Percentiles rank a stretch among this genome's conserved stretches.
Conservation (phyloP, 2,113 vertebrate genomes). For the Saguinus imperator region DNA sequence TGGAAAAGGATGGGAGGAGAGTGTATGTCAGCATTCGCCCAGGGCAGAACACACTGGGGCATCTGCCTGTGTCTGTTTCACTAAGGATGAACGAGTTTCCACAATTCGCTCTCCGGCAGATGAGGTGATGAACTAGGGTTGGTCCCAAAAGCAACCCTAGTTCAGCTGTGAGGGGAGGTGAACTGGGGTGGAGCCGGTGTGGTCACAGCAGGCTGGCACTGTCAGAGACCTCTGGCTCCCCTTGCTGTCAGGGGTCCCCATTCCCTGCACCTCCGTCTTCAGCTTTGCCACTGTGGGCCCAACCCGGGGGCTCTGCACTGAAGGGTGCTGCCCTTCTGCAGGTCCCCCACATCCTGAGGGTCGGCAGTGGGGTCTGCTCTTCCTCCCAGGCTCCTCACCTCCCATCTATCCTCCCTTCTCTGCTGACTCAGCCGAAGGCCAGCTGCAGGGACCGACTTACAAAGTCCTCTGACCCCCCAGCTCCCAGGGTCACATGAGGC, state of each 20-base stretch:
- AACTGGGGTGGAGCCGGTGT: background rate
- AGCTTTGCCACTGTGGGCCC: background rate
- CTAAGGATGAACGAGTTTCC: background rate
- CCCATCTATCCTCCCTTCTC: background rate
- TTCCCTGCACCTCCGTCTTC: background rate
- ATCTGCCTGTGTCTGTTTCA: too few relatives aligned
- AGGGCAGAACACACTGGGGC: background rate
- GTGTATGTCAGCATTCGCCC: background rate
- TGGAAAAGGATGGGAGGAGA: background rate
- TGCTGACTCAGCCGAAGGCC: background rate
- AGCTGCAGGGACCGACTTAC: background rate
- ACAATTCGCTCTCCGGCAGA: background rate
- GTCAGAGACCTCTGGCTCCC: background rate
- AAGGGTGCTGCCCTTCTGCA: background rate
- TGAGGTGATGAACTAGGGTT: too few relatives aligned
- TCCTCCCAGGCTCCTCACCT: background rate
- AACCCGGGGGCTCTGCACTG: rapidly evolving
- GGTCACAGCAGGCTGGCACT: background rate
- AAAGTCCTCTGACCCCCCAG: too few relatives aligned
- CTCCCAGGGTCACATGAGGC: background rate
- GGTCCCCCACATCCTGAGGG: background rate
- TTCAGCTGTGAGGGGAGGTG: background rate
- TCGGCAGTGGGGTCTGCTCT: background rate
- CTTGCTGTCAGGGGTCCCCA: background rate
- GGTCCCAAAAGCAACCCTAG: background rate